A percentile compares a stretch with the other conserved stretches of the same genome.
Conservation (phyloP, 2,113 vertebrate genomes). For the Zonotrichia leucophrys region DNA sequence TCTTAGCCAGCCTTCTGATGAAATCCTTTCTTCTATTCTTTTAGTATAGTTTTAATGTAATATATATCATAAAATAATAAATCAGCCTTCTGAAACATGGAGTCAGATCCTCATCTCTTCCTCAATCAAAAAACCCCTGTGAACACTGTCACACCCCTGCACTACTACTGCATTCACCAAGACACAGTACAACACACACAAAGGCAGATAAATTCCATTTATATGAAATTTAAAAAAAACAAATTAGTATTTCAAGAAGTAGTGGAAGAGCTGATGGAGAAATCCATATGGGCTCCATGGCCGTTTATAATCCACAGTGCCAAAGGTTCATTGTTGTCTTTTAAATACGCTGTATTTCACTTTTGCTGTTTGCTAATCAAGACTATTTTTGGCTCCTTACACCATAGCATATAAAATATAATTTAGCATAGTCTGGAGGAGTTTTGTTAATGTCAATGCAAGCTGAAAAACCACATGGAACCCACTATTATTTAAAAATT, state of each 20-base stretch:
- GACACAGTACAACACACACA: fast-evolving
- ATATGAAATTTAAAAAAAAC: background rate
- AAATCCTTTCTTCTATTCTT: too few species aligned
- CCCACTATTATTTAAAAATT: background rate
- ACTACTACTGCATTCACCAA: background rate
- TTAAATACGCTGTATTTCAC: background rate
- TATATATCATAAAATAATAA: too few species aligned
- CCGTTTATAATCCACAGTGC: too few species aligned
- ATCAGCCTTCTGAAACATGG: too few species aligned
- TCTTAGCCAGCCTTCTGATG: too few species aligned
- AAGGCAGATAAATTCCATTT: background rate
- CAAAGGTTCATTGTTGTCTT: background rate
- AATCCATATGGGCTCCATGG: background rate
- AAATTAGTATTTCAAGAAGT: background rate
- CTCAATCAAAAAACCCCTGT: too few species aligned
- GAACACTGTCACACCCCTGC: too few species aligned
- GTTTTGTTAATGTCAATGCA: background rate
- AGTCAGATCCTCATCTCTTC: too few species aligned
- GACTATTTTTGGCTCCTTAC: background rate
- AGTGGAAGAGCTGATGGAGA: background rate
- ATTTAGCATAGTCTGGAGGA: background rate
- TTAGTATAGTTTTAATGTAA: too few species aligned
- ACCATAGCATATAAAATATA: background rate
- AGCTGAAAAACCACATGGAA: background rate
- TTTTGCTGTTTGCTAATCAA: background rate